Evolutionary conservation across 2,113 vertebrate species (phyloP).

Genomic region (Passerina amoena): DNA sequence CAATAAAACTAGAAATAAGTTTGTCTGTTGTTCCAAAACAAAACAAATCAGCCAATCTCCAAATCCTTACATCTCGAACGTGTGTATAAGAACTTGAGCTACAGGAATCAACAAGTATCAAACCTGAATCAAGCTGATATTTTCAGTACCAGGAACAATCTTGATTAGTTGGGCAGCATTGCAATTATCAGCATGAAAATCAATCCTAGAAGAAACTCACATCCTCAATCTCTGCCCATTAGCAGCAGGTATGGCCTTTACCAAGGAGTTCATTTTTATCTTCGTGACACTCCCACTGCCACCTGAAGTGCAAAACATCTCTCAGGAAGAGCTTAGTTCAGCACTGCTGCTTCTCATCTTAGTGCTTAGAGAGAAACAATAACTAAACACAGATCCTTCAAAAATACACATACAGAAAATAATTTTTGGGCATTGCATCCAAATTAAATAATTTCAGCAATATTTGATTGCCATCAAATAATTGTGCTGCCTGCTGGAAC

Average conservation of each 20-base stretch:
- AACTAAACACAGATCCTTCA: neutral
- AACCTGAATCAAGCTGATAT: neutral
- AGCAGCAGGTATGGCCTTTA: neutral
- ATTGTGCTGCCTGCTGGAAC: neutral
- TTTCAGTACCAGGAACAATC: neutral
- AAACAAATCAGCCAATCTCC: neutral
- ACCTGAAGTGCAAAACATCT: neutral
- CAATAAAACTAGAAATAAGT: neutral
- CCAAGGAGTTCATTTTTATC: neutral
- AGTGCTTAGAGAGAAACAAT: neutral
- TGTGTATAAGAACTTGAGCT: neutral
- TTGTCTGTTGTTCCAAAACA: constrained; percentile 1
- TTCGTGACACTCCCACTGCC: neutral
- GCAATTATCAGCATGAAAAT: neutral
- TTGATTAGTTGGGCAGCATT: neutral
- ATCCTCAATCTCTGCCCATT: neutral
- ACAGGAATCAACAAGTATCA: neutral
- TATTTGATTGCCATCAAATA: neutral
- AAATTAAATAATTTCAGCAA: neutral
- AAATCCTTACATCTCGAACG: neutral
- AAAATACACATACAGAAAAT: neutral
- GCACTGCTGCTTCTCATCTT: neutral
- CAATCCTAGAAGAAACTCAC: neutral
- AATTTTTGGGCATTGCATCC: neutral
- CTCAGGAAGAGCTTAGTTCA: neutral